phyloP scores from a whole-genome alignment of 2,113 vertebrate species.

The Callochromis pleurospilus region DNA sequence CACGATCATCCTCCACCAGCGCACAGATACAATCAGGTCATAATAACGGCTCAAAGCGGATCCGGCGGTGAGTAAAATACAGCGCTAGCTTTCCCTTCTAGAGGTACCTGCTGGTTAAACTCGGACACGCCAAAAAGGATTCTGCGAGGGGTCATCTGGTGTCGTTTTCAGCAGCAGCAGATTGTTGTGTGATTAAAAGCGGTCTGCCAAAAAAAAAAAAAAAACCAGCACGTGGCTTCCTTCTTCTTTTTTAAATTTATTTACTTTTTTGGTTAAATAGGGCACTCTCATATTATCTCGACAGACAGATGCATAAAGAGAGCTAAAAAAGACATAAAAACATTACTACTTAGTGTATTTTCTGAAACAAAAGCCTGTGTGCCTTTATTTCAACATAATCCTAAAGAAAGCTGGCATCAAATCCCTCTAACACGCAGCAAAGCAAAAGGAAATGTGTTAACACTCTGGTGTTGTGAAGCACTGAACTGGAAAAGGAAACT shows the following conservation, averaged over 20 bases:
- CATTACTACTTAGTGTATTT: neutral
- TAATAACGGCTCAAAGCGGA: slow-evolving; percentile 54
- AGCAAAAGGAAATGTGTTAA: slow-evolving; percentile 7
- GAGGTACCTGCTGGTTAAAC: neutral
- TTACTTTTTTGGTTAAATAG: neutral
- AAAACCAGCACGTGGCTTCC: neutral
- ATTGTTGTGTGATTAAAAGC: slow-evolving; percentile 31
- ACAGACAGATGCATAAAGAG: neutral
- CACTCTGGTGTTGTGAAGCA: neutral
- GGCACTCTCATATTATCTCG: neutral
- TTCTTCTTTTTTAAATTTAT: neutral
- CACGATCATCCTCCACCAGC: slow-evolving; percentile 30
- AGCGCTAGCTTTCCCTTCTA: neutral
- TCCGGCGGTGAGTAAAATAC: slow-evolving; percentile 30
- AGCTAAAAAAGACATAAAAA: neutral
- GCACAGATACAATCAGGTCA: slow-evolving; percentile 65
- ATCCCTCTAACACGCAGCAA: slow-evolving; percentile 20
- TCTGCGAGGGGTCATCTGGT: neutral
- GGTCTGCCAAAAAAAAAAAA: neutral
- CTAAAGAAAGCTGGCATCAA: slow-evolving; percentile 24
- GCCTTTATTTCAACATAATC: slow-evolving; percentile 42
- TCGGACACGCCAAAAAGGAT: neutral
- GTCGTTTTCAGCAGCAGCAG: slow-evolving; percentile 7
- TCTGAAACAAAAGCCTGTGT: slow-evolving; percentile 30
- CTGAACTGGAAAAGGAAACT: slow-evolving; percentile 1